Evolutionary conservation across 2,113 vertebrate species (phyloP).

Genomic region (Scopus umbretta): DNA sequence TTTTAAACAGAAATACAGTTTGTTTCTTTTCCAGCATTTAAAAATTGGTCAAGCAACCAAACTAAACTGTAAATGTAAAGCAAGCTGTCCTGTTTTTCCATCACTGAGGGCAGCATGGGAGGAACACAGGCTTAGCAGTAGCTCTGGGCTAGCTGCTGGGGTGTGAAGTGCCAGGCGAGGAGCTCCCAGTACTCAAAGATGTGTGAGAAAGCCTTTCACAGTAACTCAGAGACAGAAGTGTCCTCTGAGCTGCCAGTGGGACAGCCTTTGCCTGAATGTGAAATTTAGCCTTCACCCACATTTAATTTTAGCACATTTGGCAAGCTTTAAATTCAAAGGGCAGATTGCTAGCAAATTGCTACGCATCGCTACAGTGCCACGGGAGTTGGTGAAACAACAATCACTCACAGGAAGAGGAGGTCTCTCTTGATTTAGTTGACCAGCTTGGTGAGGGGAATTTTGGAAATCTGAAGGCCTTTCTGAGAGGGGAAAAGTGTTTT

Average conservation of each 20-base stretch:
- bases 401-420: not conserved
- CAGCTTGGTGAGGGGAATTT: not conserved
- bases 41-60: not conserved
- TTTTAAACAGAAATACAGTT: not conserved
- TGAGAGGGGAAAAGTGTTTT: not conserved
- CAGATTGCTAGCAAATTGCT: not conserved
- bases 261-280: not conserved
- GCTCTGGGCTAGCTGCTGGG: not conserved
- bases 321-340: not conserved
- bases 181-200: not conserved
- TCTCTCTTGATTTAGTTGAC: not conserved
- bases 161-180: not conserved
- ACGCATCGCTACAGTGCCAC: fast-evolving
- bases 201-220: not conserved
- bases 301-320: not conserved
- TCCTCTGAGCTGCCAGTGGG: not conserved
- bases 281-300: not conserved
- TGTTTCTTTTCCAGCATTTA: not conserved
- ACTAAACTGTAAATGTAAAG: not conserved
- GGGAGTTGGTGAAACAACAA: not conserved
- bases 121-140: not conserved
- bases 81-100: not conserved
- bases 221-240: not conserved
- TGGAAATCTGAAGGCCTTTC: not conserved
- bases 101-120: not conserved